Evolutionary conservation across 1,140 invertebrate genomes (phyloP).

Genomic region (Bombus huntii): DNA sequence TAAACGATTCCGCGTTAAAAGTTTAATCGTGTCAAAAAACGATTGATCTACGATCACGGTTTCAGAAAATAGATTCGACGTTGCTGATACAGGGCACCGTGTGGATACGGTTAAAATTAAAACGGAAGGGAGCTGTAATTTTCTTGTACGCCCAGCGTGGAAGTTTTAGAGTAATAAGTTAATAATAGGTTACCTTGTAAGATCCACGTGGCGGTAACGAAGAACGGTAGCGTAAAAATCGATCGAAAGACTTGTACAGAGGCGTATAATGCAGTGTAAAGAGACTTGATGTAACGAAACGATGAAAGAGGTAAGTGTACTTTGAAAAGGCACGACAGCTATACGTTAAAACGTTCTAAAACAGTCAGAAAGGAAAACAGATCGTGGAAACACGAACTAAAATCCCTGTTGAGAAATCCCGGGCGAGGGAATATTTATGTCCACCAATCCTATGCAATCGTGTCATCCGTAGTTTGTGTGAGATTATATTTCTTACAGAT

Average conservation of each 20-base stretch:
- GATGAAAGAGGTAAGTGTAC: no score
- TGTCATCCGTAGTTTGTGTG: no score
- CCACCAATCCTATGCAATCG: no score
- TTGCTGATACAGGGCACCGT: not conserved
- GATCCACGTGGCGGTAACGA: constrained; percentile 46
- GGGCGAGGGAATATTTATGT: no score
- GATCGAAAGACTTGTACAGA: not conserved
- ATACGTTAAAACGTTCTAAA: no score
- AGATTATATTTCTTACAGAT: no score
- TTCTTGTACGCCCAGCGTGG: not conserved
- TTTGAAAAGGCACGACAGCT: not conserved
- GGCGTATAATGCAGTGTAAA: not conserved
- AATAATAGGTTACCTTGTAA: constrained; percentile 32
- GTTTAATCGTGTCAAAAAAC: not conserved
- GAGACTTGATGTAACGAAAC: not conserved
- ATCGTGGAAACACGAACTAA: not conserved
- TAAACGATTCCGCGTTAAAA: not conserved
- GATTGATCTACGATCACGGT: not conserved
- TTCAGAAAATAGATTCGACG: not conserved
- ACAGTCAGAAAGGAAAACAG: not conserved
- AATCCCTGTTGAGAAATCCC: no score
- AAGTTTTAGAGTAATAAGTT: constrained; percentile 37
- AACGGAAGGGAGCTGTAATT: not conserved
- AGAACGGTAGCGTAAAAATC: constrained; percentile 16
- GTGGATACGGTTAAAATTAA: not conserved